These are phyloP conservation scores for Xestia ashworthii DNA, from an alignment of 2,888 invertebrate genomes.

Conservation along the genomic window DNA sequence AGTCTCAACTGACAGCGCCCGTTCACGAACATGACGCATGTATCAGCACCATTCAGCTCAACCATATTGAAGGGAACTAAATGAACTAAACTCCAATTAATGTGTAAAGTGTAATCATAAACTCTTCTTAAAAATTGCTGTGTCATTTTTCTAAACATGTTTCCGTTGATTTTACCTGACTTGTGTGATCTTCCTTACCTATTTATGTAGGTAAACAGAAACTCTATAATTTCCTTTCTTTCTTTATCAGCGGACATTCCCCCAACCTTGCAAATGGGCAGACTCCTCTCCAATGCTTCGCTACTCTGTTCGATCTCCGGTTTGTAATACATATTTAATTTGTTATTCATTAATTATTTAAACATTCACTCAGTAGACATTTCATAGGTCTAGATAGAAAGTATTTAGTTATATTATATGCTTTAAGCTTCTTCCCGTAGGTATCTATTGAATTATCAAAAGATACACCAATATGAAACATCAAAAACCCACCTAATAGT, in stretches of 20 bases:
- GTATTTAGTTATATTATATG: slow-evolving; percentile 32
- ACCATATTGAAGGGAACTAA: too few species aligned
- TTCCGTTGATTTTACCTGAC: background rate
- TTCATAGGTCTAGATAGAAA: slow-evolving; percentile 16
- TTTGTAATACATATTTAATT: slow-evolving; percentile 56
- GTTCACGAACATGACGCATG: too few species aligned
- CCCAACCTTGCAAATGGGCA: slow-evolving; percentile 54
- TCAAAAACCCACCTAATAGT: background rate
- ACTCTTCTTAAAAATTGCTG: background rate
- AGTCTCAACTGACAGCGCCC: too few species aligned
- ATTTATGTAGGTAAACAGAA: background rate
- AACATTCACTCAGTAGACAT: slow-evolving; percentile 14
- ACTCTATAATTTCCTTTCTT: slow-evolving; percentile 46
- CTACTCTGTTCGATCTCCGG: slow-evolving; percentile 62
- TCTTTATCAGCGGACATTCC: slow-evolving; percentile 59
- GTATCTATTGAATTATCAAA: background rate
- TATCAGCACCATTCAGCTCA: too few species aligned
- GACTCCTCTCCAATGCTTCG: slow-evolving; percentile 63
- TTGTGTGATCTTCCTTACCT: background rate
- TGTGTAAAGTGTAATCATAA: background rate
- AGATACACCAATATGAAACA: background rate
- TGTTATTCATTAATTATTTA: slow-evolving; percentile 20
- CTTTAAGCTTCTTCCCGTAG: slow-evolving; percentile 30
- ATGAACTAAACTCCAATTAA: too few species aligned
- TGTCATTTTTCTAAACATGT: background rate